Conservation (phyloP, 2,888 invertebrate species). For the Atethmia centrago region DNA sequence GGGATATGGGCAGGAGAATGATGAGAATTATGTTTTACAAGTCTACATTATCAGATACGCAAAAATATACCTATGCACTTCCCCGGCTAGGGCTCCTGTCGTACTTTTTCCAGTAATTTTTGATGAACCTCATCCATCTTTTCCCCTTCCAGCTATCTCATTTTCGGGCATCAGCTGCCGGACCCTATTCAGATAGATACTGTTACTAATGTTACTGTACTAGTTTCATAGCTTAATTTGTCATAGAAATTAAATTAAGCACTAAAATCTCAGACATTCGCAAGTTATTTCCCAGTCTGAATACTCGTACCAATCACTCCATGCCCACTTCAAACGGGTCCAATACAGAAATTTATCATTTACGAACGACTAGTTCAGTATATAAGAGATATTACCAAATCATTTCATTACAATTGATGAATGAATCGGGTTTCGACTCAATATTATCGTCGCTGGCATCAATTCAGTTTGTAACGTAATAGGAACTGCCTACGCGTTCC, state of each 20-base stretch:
- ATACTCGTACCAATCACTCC: conserved; percentile 58
- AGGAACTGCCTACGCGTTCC: conserved; percentile 71
- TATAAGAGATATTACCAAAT: conserved; percentile 61
- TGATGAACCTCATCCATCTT: background rate
- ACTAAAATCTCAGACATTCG: conserved; percentile 10
- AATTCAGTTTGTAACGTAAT: conserved; percentile 63
- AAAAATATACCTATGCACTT: too few species aligned
- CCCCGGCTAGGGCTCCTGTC: background rate
- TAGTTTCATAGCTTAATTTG: background rate
- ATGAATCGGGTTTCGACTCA: conserved; percentile 66
- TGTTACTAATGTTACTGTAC: too few species aligned
- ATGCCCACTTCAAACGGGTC: conserved; percentile 49
- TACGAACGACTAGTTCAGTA: conserved; percentile 37
- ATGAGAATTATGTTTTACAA: too few species aligned
- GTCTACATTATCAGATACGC: background rate
- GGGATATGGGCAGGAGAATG: too few species aligned
- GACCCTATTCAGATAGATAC: background rate
- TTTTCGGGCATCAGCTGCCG: too few species aligned
- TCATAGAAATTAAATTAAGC: background rate
- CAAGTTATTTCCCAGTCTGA: conserved; percentile 39
- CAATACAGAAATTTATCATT: conserved; percentile 58
- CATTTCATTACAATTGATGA: conserved; percentile 68
- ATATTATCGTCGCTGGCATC: conserved; percentile 66
- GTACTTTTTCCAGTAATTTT: background rate
- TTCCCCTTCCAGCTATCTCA: background rate